Percentiles rank a stretch among this genome's conserved stretches.
Conservation (phyloP, 2,113 vertebrate genomes). For the Plestiodon gilberti region DNA sequence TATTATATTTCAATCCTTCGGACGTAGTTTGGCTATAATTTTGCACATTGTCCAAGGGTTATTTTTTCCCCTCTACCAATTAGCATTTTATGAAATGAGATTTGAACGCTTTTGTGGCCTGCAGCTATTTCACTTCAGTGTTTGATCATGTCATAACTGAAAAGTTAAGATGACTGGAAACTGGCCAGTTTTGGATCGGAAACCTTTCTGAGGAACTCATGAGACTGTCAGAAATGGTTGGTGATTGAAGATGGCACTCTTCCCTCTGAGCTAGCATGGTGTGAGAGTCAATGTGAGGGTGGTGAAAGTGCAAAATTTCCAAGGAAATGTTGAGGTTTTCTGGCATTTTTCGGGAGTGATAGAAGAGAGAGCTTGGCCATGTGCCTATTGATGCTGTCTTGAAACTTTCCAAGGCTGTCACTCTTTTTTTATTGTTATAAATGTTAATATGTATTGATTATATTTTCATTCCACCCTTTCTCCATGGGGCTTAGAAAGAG, state of each 20-base stretch:
- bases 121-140: not conserved
- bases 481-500: not conserved
- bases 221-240: not conserved
- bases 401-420: not conserved
- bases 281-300: not conserved
- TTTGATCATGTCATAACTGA: not conserved
- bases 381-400: accelerated
- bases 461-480: not conserved
- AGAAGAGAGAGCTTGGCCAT: not conserved
- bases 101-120: not conserved
- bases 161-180: not conserved
- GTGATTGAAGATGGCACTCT: not conserved
- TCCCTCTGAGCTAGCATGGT: not conserved
- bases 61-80: too few species aligned
- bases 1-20: not conserved
- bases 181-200: not conserved
- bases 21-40: not conserved
- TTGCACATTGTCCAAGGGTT: too few species aligned
- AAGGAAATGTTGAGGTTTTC: accelerated
- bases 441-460: too few species aligned
- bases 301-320: not conserved
- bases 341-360: accelerated
- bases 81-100: too few species aligned
- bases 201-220: not conserved
- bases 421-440: not conserved